Evolutionary conservation across 1,140 invertebrate species (phyloP).

Genomic region (Helicoverpa armigera): DNA sequence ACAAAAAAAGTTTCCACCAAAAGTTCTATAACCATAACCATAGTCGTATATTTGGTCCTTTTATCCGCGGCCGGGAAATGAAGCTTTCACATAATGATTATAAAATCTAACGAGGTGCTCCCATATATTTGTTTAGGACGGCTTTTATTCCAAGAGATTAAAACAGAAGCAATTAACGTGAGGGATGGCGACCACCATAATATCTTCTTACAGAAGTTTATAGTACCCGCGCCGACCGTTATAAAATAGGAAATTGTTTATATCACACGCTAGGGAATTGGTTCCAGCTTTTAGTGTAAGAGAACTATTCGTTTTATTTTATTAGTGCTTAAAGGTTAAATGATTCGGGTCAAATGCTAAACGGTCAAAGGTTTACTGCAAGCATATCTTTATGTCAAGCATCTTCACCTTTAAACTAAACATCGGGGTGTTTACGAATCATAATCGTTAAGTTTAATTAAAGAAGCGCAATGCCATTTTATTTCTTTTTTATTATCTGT

Average conservation of each 20-base stretch:
- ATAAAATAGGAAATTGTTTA: constrained; percentile 45
- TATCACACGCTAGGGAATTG: constrained; percentile 36
- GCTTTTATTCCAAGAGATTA: constrained; percentile 61
- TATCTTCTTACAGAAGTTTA: constrained; percentile 35
- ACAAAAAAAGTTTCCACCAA: not conserved
- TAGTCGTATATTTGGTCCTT: constrained; percentile 13
- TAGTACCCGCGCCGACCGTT: constrained; percentile 31
- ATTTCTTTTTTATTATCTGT: not conserved
- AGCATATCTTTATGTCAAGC: too few relatives aligned
- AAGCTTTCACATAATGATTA: constrained; percentile 39
- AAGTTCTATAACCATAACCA: not conserved
- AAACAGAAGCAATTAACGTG: constrained; percentile 60
- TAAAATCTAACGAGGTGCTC: constrained; percentile 56
- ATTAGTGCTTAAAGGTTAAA: constrained; percentile 24
- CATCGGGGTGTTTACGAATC: too few relatives aligned
- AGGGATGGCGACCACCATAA: constrained; percentile 48
- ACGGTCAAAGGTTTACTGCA: not conserved
- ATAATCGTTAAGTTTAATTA: too few relatives aligned
- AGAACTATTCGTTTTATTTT: constrained; percentile 25
- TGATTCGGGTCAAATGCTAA: not conserved
- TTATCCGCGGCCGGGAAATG: constrained; percentile 7
- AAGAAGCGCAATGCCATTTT: not conserved
- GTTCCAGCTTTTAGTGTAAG: constrained; percentile 22
- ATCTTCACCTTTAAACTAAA: too few relatives aligned
- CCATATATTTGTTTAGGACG: constrained; percentile 61